These are phyloP conservation scores for Rhincodon typus DNA, from an alignment of 2,797 vertebrate genomes.

Conservation along the genomic window DNA sequence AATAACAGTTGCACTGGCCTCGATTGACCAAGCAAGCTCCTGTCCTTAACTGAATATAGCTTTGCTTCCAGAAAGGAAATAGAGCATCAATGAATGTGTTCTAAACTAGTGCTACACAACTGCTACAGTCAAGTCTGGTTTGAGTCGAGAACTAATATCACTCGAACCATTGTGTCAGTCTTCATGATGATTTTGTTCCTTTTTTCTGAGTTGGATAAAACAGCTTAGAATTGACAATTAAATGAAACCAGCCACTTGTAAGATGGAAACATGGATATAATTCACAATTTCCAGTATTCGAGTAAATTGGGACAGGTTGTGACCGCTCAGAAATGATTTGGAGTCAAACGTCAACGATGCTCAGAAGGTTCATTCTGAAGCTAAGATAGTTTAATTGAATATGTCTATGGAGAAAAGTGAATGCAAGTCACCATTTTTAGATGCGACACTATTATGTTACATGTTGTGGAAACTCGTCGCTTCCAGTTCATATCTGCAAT, in stretches of 20 bases:
- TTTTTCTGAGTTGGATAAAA: background rate
- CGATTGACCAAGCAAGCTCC: background rate
- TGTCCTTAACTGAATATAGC: background rate
- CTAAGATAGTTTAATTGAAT: background rate
- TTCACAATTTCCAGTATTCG: background rate
- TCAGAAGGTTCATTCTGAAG: background rate
- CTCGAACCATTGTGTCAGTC: background rate
- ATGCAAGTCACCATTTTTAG: background rate
- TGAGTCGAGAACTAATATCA: background rate
- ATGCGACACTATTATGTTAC: background rate
- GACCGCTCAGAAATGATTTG: background rate
- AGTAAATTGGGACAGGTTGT: background rate
- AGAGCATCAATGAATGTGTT: background rate
- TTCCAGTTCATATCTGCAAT: background rate
- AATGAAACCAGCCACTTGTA: background rate
- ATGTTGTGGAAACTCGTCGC: background rate
- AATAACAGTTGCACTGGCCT: background rate
- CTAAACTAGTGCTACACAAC: background rate
- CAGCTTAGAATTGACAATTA: conserved; percentile 1
- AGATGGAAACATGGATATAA: background rate
- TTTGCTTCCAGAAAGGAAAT: background rate
- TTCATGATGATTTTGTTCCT: background rate
- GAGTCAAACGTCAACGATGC: background rate
- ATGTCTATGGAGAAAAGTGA: background rate
- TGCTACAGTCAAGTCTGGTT: background rate